Conservation (phyloP, 2,888 invertebrate genomes). For the Eristalis intricaria region DNA sequence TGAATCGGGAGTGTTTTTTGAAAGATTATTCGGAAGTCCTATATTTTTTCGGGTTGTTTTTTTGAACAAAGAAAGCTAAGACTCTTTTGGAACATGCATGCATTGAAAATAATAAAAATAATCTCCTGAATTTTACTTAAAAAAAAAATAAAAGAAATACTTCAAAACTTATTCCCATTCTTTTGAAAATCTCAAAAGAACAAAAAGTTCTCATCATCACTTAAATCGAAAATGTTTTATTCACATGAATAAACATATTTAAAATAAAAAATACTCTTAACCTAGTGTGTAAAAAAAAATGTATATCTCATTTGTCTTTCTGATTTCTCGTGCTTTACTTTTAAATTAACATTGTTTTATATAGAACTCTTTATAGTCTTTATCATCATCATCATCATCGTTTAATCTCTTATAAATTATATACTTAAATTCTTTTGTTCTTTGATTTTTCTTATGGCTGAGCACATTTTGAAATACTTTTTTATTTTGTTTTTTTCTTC, state of each 20-base stretch:
- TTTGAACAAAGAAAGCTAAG: not conserved
- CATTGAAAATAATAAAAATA: not conserved
- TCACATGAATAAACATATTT: not conserved
- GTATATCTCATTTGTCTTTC: constrained; percentile 1
- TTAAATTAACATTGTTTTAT: constrained; percentile 56
- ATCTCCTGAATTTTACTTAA: not conserved
- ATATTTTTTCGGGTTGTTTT: too few species aligned
- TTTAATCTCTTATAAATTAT: constrained; percentile 6
- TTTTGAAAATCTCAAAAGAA: not conserved
- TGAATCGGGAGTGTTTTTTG: too few species aligned
- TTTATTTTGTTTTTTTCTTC: not conserved
- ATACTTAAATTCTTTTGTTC: constrained; percentile 47
- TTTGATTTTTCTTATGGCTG: constrained; percentile 49
- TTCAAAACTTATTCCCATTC: not conserved
- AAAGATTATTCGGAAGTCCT: too few species aligned
- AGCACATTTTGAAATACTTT: constrained; percentile 29
- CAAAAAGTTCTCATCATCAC: not conserved
- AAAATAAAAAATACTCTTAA: not conserved
- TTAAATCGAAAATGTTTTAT: not conserved
- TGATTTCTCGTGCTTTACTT: constrained; percentile 1
- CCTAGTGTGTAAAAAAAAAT: constrained; percentile 42
- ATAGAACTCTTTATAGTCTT: constrained; percentile 54
- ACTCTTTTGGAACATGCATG: not conserved
- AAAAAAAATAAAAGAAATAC: too few species aligned
- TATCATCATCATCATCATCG: not conserved